These are phyloP conservation scores for Donacobius atricapilla DNA, from an alignment of 2,113 vertebrate genomes.

Conservation along the genomic window DNA sequence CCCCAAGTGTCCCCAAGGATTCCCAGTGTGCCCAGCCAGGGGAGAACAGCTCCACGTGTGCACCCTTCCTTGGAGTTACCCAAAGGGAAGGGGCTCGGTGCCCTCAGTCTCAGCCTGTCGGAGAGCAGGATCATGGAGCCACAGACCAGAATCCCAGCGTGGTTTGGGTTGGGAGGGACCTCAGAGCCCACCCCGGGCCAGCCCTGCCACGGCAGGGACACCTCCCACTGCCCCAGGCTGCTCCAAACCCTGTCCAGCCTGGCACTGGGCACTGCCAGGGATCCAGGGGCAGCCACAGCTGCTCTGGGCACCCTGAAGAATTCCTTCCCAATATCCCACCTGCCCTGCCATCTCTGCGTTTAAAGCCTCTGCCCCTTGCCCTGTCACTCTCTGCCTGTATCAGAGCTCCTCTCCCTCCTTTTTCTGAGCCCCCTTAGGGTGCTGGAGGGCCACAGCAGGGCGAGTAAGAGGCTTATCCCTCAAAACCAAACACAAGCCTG, in stretches of 20 bases:
- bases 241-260: not conserved
- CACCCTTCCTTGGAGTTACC: not conserved
- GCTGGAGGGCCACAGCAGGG: not conserved
- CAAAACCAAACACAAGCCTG: not conserved
- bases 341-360: not conserved
- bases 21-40: not conserved
- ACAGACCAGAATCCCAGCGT: not conserved
- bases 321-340: not conserved
- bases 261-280: not conserved
- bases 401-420: not conserved
- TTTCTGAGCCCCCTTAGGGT: not conserved
- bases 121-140: not conserved
- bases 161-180: not conserved
- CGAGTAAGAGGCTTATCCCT: not conserved
- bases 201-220: not conserved
- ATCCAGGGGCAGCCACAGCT: not conserved
- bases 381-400: not conserved
- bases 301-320: not conserved
- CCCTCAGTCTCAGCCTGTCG: accelerated
- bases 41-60: not conserved
- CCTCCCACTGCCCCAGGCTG: not conserved
- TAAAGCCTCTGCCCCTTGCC: no score
- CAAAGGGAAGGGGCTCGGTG: not conserved
- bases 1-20: not conserved
- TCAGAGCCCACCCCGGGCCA: not conserved